Evolutionary conservation across 2,113 vertebrate species (phyloP).

Genomic region (Rhinogobius similis): DNA sequence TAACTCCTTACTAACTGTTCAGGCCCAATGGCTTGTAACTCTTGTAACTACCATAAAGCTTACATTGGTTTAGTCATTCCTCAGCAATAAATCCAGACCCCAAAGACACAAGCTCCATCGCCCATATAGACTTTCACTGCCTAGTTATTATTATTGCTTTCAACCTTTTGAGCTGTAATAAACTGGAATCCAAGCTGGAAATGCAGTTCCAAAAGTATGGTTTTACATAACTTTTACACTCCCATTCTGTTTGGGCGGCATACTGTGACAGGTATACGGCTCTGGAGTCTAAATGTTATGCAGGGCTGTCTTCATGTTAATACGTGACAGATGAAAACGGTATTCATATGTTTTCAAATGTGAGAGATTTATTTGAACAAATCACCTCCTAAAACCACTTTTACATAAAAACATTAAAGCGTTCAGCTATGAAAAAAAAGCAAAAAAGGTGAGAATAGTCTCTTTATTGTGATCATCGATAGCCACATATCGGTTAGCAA

Average conservation of each 20-base stretch:
- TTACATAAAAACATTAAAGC: no score
- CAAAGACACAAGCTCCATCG: not conserved
- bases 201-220: slow-evolving; percentile 7
- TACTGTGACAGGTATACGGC: not conserved
- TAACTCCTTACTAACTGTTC: no score
- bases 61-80: not conserved
- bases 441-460: not conserved
- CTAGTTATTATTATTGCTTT: not conserved
- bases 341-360: no score
- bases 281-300: not conserved
- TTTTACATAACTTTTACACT: not conserved
- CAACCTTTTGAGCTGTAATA: slow-evolving; percentile 10
- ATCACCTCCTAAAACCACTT: no score
- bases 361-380: no score
- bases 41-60: no score
- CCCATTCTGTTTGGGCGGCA: slow-evolving; percentile 27
- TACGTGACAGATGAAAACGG: no score
- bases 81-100: not conserved
- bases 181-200: slow-evolving; percentile 8
- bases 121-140: no score
- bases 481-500: no score
- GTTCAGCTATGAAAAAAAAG: not conserved
- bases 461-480: no score
- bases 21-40: not conserved
- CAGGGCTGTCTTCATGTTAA: slow-evolving; percentile 17